Evolutionary conservation across 2,113 vertebrate genomes (phyloP), one percentile per base, ranked within the genome.

Genomic region (Nycticebus coucang): DNA sequence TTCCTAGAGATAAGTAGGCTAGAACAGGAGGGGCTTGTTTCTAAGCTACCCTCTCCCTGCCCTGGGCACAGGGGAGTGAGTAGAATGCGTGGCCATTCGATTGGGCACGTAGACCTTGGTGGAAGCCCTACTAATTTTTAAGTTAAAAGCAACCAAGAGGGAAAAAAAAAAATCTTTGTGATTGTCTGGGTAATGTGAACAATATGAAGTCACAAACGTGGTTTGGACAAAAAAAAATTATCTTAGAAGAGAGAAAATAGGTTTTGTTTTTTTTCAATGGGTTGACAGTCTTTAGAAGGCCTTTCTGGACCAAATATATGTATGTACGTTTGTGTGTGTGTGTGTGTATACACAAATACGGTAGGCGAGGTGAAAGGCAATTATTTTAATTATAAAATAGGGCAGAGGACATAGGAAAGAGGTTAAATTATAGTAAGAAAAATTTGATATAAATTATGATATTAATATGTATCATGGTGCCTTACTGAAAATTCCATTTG

Each of bases 401-500:
- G 33, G 59, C 13, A 35, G 66, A 87, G 11, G 60, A 33, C 72
- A 60, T 37, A 19, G 26, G 22, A 75, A 50, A 37, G 15, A 30
- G 7, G 24, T 62, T 69, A 78, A 69, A 45, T 82, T 53, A 37
- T 12, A 86, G 68, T 22, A 24, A 68, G 80, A 33, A 57, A 26
- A 74, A 9, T 79, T 71, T 79, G 69, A 41, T 68, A 79, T 74
- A 83, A 95, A 80, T 77, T 71, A 64, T 21, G 53, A 22, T 81
- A 82, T 64, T 37, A 92, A 87, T 30, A 33, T 9, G 17, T 22
- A 26, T 59, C 26, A 35, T 77, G 18, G 26, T 22, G 60, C 30
- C 50, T 69, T 50, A 41, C 24, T 6, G 81, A 84, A 95, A 69
- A 85, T 91, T 18, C n/a, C 22, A 7, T 89, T 95, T 92, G 80